Conservation (phyloP, 1,140 invertebrate species). For the Brachionus manjavacas region DNA sequence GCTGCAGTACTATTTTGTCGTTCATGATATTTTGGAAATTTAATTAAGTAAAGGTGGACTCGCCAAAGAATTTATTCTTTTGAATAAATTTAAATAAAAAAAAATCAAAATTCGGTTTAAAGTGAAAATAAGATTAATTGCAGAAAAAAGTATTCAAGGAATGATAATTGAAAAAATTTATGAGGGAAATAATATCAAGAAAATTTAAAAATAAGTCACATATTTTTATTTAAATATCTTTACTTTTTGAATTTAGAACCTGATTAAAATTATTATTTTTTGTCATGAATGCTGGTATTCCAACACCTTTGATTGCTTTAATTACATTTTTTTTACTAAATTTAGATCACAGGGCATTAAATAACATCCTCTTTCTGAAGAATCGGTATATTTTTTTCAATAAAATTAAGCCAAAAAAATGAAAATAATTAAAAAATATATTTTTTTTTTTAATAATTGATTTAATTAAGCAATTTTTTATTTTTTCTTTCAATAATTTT, state of each 20-base stretch:
- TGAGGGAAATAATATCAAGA: background rate
- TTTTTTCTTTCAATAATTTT: too few relatives aligned
- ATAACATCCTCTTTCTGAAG: background rate
- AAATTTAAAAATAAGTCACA: background rate
- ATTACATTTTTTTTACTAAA: background rate
- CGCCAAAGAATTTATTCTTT: background rate
- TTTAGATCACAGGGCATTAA: background rate
- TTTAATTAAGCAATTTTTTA: too few relatives aligned
- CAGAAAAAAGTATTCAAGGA: background rate
- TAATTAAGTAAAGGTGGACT: background rate
- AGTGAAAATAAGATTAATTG: background rate
- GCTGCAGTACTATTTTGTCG: background rate
- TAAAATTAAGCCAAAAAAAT: too few relatives aligned
- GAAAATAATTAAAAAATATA: background rate
- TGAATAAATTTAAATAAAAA: background rate
- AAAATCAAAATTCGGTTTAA: background rate
- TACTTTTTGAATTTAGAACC: background rate
- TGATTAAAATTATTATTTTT: too few relatives aligned
- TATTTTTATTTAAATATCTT: background rate
- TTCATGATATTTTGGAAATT: background rate
- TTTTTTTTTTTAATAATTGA: background rate
- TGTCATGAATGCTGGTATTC: background rate
- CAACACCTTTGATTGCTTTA: background rate
- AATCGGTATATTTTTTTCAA: too few relatives aligned
- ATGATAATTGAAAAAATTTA: background rate